Conservation (phyloP, 2,113 vertebrate genomes). For the Equus przewalskii region DNA sequence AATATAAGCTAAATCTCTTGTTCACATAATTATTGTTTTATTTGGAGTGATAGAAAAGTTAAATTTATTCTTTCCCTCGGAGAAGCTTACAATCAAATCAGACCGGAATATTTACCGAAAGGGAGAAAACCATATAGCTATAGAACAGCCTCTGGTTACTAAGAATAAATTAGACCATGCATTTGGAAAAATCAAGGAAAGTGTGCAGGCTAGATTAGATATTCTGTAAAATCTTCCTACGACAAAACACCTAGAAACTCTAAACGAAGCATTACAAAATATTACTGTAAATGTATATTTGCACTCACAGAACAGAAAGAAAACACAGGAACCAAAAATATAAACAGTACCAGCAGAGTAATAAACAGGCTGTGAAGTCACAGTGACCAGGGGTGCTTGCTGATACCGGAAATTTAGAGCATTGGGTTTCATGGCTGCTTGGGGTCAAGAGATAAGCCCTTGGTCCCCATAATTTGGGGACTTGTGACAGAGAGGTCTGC, state of each 20-base stretch:
- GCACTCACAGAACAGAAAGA: neutral
- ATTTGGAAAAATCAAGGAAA: neutral
- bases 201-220: neutral
- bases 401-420: neutral
- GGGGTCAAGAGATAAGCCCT: neutral
- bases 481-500: neutral
- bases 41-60: neutral
- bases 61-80: constrained; percentile 1
- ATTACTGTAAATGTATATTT: neutral
- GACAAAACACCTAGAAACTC: neutral
- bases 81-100: neutral
- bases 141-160: neutral
- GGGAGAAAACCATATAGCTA: neutral
- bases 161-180: constrained; percentile 21
- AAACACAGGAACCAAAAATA: neutral
- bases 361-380: neutral
- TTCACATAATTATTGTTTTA: neutral
- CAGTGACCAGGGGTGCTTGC: neutral
- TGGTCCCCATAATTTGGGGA: neutral
- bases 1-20: neutral
- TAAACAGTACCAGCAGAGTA: neutral
- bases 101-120: constrained; percentile 29
- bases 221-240: neutral
- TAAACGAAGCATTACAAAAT: constrained; percentile 10
- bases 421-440: neutral